A percentile compares a stretch with the other conserved stretches of the same genome.
phyloP scores from a whole-genome alignment of 2,113 vertebrate genomes.

The Neolamprologus fasciatus region DNA sequence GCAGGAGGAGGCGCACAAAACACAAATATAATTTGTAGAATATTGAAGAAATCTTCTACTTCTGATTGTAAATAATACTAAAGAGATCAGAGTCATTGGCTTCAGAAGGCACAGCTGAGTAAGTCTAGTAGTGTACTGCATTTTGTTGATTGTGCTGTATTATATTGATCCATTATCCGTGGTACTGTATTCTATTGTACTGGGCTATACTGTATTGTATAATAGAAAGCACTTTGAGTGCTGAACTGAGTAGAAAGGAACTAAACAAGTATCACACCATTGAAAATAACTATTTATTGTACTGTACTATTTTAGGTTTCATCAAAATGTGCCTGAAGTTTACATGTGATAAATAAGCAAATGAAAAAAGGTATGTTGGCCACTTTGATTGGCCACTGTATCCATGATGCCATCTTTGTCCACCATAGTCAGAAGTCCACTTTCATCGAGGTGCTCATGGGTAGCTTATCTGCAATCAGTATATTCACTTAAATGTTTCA shows the following conservation, averaged over 20 bases:
- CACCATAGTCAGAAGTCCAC: not conserved
- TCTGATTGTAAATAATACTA: not conserved
- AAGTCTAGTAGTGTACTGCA: not conserved
- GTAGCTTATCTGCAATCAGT: not conserved
- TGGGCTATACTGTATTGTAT: not conserved
- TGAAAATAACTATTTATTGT: not conserved
- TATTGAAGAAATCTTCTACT: not conserved
- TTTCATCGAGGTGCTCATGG: not conserved
- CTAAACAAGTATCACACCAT: not conserved
- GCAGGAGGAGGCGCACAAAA: not conserved
- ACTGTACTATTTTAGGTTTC: not conserved
- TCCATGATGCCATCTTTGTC: not conserved
- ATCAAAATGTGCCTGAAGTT: not conserved
- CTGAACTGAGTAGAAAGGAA: not conserved
- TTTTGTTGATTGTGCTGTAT: not conserved
- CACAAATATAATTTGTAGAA: not conserved
- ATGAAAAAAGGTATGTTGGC: not conserved
- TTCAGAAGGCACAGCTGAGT: not conserved
- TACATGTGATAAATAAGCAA: not conserved
- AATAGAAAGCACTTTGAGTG: not conserved
- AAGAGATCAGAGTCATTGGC: not conserved
- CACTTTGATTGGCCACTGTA: not conserved
- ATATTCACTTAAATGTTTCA: not conserved
- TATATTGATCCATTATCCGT: not conserved
- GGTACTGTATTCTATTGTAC: not conserved